Conservation (phyloP, 2,888 invertebrate species). For the Seira sanloemensis region DNA sequence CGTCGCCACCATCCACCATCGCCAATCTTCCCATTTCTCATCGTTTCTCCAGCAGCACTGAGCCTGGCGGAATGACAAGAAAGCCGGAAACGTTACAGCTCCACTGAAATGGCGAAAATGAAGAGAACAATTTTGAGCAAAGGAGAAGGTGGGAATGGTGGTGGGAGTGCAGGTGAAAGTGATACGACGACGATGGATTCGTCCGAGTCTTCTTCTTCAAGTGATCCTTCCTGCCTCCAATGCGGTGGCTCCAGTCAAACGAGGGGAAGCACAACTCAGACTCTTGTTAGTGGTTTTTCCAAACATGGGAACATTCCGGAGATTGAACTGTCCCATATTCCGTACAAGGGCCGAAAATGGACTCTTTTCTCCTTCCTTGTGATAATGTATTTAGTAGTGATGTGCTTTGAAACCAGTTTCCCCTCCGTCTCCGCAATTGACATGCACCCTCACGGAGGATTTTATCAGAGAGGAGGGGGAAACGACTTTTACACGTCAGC, state of each 20-base stretch:
- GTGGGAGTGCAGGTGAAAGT: conserved; percentile 6
- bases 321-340: not conserved
- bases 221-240: not conserved
- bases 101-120: conserved; percentile 16
- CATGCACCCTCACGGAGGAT: conserved; percentile 55
- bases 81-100: no score
- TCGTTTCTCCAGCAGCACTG: not conserved
- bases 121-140: conserved; percentile 3
- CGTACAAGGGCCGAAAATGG: not conserved
- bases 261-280: no score
- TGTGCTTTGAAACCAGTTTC: conserved; percentile 7
- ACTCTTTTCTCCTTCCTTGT: not conserved
- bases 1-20: no score
- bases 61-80: no score
- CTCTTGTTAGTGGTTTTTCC: no score
- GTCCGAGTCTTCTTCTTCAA: not conserved
- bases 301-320: no score
- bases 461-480: conserved; percentile 54
- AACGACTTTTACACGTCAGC: conserved; percentile 29
- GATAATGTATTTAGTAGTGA: conserved; percentile 16
- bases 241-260: not conserved
- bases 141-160: not conserved
- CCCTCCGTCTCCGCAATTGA: conserved; percentile 44
- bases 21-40: not conserved
- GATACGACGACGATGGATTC: not conserved